These are phyloP conservation scores for Tachina fera DNA, from an alignment of 2,888 invertebrate genomes.

Conservation along the genomic window DNA sequence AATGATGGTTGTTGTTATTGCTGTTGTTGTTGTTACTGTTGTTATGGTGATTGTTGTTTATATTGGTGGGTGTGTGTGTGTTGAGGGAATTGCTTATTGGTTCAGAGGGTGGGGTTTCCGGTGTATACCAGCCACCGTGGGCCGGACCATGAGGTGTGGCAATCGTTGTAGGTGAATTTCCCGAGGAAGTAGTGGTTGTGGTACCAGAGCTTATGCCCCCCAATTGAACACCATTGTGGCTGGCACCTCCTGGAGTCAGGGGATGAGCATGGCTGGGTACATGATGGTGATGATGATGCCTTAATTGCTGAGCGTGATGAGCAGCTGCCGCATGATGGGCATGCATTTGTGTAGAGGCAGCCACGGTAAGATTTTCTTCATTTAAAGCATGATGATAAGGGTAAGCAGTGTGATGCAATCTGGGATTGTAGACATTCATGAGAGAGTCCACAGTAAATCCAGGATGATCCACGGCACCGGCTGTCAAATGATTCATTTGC, in stretches of 20 bases:
- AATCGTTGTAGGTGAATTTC: slow-evolving; percentile 79
- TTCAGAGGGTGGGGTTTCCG: slow-evolving; percentile 83
- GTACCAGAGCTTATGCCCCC: slow-evolving; percentile 72
- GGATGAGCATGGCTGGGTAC: slow-evolving; percentile 75
- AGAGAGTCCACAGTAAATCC: slow-evolving; percentile 83
- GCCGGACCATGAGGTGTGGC: slow-evolving; percentile 81
- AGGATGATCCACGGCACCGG: slow-evolving; percentile 80
- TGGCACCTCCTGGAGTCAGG: slow-evolving; percentile 76
- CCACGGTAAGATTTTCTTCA: slow-evolving; percentile 82
- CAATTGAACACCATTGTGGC: slow-evolving; percentile 74
- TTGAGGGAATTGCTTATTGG: slow-evolving; percentile 76
- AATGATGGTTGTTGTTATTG: slow-evolving; percentile 72
- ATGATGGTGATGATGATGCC: slow-evolving; percentile 76
- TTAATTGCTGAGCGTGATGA: slow-evolving; percentile 78
- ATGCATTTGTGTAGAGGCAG: slow-evolving; percentile 79
- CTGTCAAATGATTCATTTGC: slow-evolving; percentile 82
- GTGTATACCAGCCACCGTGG: slow-evolving; percentile 83
- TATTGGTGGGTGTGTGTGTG: slow-evolving; percentile 71
- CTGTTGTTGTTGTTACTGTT: slow-evolving; percentile 45
- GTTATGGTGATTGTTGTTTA: slow-evolving; percentile 71
- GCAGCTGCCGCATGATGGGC: slow-evolving; percentile 80
- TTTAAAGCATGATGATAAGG: slow-evolving; percentile 81
- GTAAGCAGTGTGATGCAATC: slow-evolving; percentile 82
- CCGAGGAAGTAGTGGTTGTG: slow-evolving; percentile 75
- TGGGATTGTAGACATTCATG: slow-evolving; percentile 83